A percentile compares a stretch with the other conserved stretches of the same genome.
Evolutionary conservation across 1,140 invertebrate genomes (phyloP).

Genomic region (Neoseiulus cucumeris): DNA sequence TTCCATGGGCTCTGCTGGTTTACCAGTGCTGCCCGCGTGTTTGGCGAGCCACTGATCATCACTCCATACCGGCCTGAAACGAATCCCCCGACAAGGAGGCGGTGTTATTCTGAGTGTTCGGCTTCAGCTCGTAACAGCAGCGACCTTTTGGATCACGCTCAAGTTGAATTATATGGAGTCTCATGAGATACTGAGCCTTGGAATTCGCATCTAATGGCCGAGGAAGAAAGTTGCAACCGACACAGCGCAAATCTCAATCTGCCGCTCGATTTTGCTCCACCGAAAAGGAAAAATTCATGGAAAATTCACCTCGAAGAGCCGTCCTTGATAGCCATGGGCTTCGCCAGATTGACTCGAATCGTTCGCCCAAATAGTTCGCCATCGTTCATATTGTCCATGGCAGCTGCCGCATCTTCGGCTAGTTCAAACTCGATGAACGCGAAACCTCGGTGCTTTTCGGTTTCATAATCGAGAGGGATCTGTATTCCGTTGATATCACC

Average conservation of each 20-base stretch:
- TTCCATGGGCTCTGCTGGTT: constrained; percentile 22
- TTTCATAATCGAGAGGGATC: constrained; percentile 94
- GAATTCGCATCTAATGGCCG: too few relatives aligned
- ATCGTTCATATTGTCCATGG: constrained; percentile 99
- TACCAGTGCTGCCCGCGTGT: constrained; percentile 45
- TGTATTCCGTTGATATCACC: constrained; percentile 81
- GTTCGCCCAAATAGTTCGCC: constrained; percentile 92
- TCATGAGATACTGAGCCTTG: too few relatives aligned
- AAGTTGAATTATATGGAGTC: too few relatives aligned
- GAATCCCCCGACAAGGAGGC: too few relatives aligned
- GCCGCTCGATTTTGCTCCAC: too few relatives aligned
- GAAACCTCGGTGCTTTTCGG: constrained; percentile 86
- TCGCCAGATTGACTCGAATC: constrained; percentile 88
- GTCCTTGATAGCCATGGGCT: constrained; percentile 84
- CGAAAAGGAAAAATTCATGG: too few relatives aligned
- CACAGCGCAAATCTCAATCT: too few relatives aligned
- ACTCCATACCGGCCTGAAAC: constrained; percentile 52
- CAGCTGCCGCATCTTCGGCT: constrained; percentile 69
- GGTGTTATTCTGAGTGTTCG: too few relatives aligned
- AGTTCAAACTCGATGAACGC: constrained; percentile 93
- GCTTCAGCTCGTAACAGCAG: too few relatives aligned
- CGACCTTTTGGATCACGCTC: too few relatives aligned
- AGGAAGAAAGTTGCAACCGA: too few relatives aligned
- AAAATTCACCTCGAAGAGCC: constrained; percentile 47
- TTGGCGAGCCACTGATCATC: constrained; percentile 91